Percentiles rank a stretch among this genome's conserved stretches.
Conservation (phyloP, 64 coral and sea anemone species). For the Astreopora myriophthalma region DNA sequence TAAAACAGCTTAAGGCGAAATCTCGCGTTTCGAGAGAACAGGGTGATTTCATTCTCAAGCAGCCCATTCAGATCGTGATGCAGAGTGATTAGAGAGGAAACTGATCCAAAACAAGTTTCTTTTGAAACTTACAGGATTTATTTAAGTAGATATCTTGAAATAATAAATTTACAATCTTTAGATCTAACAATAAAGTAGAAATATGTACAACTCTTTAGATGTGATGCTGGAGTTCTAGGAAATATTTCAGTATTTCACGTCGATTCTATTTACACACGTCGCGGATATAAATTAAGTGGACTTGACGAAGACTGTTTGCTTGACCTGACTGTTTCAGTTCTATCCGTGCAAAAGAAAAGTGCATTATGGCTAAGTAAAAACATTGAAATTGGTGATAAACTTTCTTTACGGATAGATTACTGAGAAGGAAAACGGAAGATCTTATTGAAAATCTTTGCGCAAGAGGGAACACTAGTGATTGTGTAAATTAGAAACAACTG, state of each 20-base stretch:
- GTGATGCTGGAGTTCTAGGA: not conserved
- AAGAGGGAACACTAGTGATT: not conserved
- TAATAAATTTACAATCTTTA: conserved; percentile 52
- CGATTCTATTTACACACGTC: conserved; percentile 9
- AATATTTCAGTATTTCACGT: conserved; percentile 7
- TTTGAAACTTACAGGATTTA: conserved; percentile 33
- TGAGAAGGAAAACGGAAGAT: not conserved
- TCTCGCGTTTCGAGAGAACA: not conserved
- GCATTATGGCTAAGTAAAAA: not conserved
- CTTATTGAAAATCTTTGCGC: not conserved
- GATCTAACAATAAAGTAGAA: conserved; percentile 19
- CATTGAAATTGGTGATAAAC: not conserved
- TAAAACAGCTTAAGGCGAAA: not conserved
- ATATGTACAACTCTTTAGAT: not conserved
- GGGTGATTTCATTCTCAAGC: not conserved
- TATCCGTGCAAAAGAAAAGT: not conserved
- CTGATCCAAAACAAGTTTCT: not conserved
- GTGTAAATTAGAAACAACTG: not conserved
- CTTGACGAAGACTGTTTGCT: not conserved
- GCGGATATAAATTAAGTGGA: conserved; percentile 9
- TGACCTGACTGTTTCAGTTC: not conserved
- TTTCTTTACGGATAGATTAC: not conserved
- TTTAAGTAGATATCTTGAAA: conserved; percentile 25
- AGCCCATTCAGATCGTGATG: not conserved
- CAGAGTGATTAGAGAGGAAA: not conserved